Evolutionary conservation across 2,888 invertebrate genomes (phyloP), one percentile per base, ranked within the genome.

Genomic region (Celastrina argiolus): DNA sequence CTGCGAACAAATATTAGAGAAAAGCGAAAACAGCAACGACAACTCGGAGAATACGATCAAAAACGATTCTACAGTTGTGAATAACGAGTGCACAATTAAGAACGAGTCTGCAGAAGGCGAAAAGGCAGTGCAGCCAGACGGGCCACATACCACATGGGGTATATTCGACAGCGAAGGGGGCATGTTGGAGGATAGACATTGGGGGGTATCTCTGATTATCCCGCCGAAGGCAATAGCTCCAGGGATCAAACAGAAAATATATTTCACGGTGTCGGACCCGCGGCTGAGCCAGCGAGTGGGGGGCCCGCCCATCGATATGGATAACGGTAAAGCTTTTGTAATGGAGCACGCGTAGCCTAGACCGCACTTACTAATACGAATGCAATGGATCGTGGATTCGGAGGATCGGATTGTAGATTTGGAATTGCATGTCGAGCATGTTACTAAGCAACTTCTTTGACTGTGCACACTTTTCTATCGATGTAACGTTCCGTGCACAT

Each of bases 191-290:
- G 97, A 97, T 80, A 94, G 96, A 73, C 95, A 97, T 81, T 97
- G 97, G 93, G 97, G 98, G 73, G 98, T 98, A 58, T 96, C 96
- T 64, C 90, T 98, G 71, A 94, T 96, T 77, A 96, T 98, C 78
- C 98, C 98, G 58, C 94, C 95, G 66, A 96, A 97, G 72, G 98
- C 98, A 61, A 94, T 98, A 73, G 94, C 95, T 64, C 93, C 94
- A 45, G 97, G 97, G 66, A 93, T 94, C 77, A 93, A 94, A 78
- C 97, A 98, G 91, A 97, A 97, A 85, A 95, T 98, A 82, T 98
- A 97, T 93, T 98, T 98, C 92, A 97, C 95, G 76, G 95, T 96
- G 78, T 94, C 95, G 74, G 95, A 95, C 84, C 95, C 96, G 73
- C 93, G 96, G 80, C 83, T 90, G 77, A 93, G 93, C 80, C 92